Percentiles rank a stretch among this genome's conserved stretches.
Evolutionary conservation across 2,888 invertebrate genomes (phyloP).

Genomic region (Notodonta dromedarius): DNA sequence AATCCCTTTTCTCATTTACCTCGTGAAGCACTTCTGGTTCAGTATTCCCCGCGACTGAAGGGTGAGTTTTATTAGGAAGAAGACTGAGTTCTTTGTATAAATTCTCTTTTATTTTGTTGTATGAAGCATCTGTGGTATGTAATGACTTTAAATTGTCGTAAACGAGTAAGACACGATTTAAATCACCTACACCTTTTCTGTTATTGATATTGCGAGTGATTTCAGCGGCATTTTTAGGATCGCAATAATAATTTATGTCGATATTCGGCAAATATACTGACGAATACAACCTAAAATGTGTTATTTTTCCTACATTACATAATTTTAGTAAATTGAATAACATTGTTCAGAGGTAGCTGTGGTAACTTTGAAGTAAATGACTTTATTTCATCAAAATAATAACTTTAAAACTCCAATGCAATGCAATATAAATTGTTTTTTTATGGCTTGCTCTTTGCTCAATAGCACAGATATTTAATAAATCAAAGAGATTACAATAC

Average conservation of each 20-base stretch:
- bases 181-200: constrained; percentile 88
- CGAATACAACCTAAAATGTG: constrained; percentile 40
- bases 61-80: constrained; percentile 92
- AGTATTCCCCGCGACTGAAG: constrained; percentile 83
- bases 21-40: constrained; percentile 83
- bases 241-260: constrained; percentile 86
- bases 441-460: too few species aligned
- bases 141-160: constrained; percentile 58
- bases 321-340: not conserved
- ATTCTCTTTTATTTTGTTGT: constrained; percentile 52
- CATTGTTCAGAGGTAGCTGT: not conserved
- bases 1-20: constrained; percentile 79
- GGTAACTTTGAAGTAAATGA: too few species aligned
- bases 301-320: constrained; percentile 10
- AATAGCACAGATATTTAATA: too few species aligned
- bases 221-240: constrained; percentile 83
- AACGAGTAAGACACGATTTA: constrained; percentile 81
- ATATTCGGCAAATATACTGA: constrained; percentile 65
- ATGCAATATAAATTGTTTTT: too few species aligned
- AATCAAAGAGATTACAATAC: too few species aligned
- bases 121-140: constrained; percentile 39
- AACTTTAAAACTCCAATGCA: too few species aligned
- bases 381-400: too few species aligned
- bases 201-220: constrained; percentile 86
- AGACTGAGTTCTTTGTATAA: constrained; percentile 85